These are phyloP conservation scores for Hafferia zeledoni DNA, from an alignment of 2,797 vertebrate species.

Conservation along the genomic window DNA sequence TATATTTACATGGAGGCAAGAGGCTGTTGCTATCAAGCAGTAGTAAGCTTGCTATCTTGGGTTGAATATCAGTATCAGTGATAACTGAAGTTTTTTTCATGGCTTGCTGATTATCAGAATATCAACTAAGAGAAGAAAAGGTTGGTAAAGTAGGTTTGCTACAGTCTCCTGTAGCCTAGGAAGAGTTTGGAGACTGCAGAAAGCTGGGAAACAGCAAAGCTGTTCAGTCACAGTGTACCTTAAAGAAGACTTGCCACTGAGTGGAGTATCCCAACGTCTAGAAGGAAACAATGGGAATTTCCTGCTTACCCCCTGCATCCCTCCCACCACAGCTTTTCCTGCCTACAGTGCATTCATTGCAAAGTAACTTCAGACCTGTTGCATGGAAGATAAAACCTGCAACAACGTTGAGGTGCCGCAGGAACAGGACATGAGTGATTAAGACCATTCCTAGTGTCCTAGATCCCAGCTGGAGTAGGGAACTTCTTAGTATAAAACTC, in stretches of 20 bases:
- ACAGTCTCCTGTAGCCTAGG: neutral
- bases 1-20: neutral
- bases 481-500: neutral
- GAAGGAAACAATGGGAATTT: neutral
- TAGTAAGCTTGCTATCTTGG: neutral
- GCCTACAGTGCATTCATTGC: neutral
- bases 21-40: neutral
- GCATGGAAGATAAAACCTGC: neutral
- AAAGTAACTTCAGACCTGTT: neutral
- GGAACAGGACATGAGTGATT: fast-evolving
- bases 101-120: neutral
- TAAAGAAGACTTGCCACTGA: neutral
- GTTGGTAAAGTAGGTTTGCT: neutral
- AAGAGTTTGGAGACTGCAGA: neutral
- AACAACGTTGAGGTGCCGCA: fast-evolving
- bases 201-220: neutral
- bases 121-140: neutral
- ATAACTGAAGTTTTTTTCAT: neutral
- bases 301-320: neutral
- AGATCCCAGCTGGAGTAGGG: neutral
- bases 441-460: neutral
- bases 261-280: neutral
- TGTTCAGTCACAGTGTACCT: neutral
- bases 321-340: neutral
- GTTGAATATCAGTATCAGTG: neutral